Evolutionary conservation across 2,113 vertebrate genomes (phyloP).

Genomic region (Struthidea cinerea): DNA sequence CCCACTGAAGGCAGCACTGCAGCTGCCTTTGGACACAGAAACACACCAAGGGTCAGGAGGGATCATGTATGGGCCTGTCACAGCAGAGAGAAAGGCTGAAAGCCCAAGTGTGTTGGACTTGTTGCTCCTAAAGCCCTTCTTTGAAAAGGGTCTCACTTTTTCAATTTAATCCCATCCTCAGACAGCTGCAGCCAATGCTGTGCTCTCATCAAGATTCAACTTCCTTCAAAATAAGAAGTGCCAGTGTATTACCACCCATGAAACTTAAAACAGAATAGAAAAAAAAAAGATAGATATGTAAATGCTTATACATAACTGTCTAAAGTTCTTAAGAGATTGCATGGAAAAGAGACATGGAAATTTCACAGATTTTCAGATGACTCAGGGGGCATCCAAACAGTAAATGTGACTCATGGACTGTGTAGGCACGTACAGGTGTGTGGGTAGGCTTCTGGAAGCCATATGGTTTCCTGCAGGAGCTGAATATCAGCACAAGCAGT

Average conservation of each 20-base stretch:
- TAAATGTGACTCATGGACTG: conserved; percentile 55
- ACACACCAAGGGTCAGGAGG: background rate
- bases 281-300: background rate
- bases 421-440: conserved; percentile 13
- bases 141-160: background rate
- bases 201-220: background rate
- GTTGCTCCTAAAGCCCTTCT: background rate
- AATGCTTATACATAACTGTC: background rate
- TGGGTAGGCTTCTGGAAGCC: conserved; percentile 44
- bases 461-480: conserved; percentile 43
- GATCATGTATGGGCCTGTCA: background rate
- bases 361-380: conserved; percentile 60
- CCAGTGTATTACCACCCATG: background rate
- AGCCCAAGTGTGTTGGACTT: background rate
- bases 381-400: conserved; percentile 56
- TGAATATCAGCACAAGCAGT: background rate
- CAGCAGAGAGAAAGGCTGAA: background rate
- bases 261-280: background rate
- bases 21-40: background rate
- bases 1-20: background rate
- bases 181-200: background rate
- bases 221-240: background rate
- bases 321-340: conserved; percentile 22
- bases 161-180: background rate
- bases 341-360: conserved; percentile 42